Base-by-base conservation (phyloP, 2,888 invertebrate genomes). In the Steinernema hermaphroditum region DNA sequence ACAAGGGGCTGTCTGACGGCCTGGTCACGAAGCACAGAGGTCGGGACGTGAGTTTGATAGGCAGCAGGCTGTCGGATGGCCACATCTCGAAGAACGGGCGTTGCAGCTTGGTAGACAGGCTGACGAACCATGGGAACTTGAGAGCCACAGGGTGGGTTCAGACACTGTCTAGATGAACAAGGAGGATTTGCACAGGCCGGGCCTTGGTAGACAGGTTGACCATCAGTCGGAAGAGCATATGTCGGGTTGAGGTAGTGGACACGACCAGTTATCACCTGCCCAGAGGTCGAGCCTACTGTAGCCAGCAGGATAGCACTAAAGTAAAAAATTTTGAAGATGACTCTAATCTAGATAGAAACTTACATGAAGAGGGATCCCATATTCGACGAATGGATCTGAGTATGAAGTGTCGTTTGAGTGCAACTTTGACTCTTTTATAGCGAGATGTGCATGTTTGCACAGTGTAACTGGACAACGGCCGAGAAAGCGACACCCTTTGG, bases 351-450 rank as follows among this genome's bases (percentile, higher is more conserved):
- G 8, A 22, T 4, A 12, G 27, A 22, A 24, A 54, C 54, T 24
- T 22, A 54, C 54, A 54, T 24, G 6, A 54, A 54, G 54, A 54
- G 54, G 54, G 54, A 54, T 54, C 54, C 54, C 54, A 54, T 54
- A 54, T 54, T 54, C 54, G 54, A 54, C 22, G 54, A 54, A 54
- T 54, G 54, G 54, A 54, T 54, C 54, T 54, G 54, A 54, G 54
- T 54, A 54, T 54, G 19, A 24, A 22, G 54, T 54, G 16, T 4
- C 22, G 54, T 54, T 54, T 27, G n/a, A 8, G 27, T 22, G 2
- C 27, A 22, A 12, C 12, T 22, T 14, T 4, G 22, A 22, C 46
- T 19, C 27, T 54, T 54, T 54, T 54, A 54, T 54, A 54, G 24
- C 27, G 6, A 27, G 8, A 54, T 12, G 19, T 9, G 6, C 2